Conservation (phyloP, 2,888 invertebrate species). For the Drosophila flavopinicola region DNA sequence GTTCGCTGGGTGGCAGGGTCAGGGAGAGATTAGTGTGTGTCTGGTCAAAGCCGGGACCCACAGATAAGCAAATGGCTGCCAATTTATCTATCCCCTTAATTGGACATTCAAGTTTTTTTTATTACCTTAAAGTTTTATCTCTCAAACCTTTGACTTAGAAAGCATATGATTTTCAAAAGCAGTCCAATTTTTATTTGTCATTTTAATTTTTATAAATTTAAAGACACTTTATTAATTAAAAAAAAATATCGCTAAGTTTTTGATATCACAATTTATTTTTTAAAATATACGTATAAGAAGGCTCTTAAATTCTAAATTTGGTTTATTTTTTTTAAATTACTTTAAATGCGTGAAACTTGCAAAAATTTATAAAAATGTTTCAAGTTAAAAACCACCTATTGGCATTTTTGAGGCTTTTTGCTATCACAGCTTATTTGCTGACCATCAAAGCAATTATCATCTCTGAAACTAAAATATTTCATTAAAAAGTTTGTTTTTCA, state of each 20-base stretch:
- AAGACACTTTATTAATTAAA: too few relatives aligned
- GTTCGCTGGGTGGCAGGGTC: conserved; percentile 24
- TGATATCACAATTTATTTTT: too few relatives aligned
- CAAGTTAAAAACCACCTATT: not conserved
- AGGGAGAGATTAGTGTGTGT: conserved; percentile 21
- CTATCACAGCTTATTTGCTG: not conserved
- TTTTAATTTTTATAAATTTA: not conserved
- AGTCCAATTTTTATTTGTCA: not conserved
- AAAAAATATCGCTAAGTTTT: too few relatives aligned
- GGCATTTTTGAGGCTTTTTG: too few relatives aligned
- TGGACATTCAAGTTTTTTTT: not conserved
- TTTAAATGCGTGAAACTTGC: too few relatives aligned
- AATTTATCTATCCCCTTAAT: conserved; percentile 22
- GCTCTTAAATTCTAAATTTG: too few relatives aligned
- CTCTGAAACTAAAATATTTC: conserved; percentile 7
- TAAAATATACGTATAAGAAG: too few relatives aligned
- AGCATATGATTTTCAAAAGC: too few relatives aligned
- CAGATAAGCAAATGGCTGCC: conserved; percentile 31
- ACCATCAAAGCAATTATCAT: conserved; percentile 15
- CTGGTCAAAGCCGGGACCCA: conserved; percentile 21
- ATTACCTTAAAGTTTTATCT: not conserved
- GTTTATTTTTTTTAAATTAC: too few relatives aligned
- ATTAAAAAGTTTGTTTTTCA: conserved; percentile 36
- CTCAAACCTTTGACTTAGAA: too few relatives aligned
- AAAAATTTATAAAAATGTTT: not conserved